Conservation (phyloP, 2,888 invertebrate genomes). For the Altica lythri region DNA sequence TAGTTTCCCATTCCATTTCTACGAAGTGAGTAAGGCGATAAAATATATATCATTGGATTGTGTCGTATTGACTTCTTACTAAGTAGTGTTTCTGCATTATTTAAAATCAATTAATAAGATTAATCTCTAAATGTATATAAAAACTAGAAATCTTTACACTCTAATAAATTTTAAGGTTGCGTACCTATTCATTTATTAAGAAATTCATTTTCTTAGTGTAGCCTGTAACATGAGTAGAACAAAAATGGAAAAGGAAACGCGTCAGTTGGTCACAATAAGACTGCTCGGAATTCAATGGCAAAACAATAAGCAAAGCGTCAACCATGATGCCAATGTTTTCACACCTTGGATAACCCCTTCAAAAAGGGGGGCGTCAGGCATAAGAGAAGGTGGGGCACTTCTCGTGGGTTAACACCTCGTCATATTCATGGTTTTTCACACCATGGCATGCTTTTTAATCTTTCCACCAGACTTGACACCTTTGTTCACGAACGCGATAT, state of each 20-base stretch:
- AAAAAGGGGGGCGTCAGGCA: conserved; percentile 15
- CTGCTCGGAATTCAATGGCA: conserved; percentile 22
- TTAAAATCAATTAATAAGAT: too few relatives aligned
- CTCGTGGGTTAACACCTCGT: conserved; percentile 30
- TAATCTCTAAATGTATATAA: too few relatives aligned
- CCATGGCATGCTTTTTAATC: conserved; percentile 28
- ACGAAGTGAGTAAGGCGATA: too few relatives aligned
- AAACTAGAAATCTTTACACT: too few relatives aligned
- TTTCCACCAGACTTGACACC: conserved; percentile 9
- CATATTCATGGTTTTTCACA: conserved; percentile 26
- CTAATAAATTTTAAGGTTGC: too few relatives aligned
- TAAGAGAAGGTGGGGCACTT: conserved; percentile 21
- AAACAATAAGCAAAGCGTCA: conserved; percentile 36
- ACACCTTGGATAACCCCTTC: conserved; percentile 48
- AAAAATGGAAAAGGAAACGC: conserved; percentile 19
- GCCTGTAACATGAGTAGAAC: not conserved
- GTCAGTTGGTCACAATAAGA: conserved; percentile 21
- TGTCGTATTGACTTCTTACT: too few relatives aligned
- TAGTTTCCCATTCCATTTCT: too few relatives aligned
- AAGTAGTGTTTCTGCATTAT: too few relatives aligned
- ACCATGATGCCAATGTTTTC: conserved; percentile 47
- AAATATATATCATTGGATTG: too few relatives aligned
- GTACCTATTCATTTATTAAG: too few relatives aligned
- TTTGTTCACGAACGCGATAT: conserved; percentile 26
- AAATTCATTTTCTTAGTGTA: not conserved